Conservation (phyloP, 2,797 vertebrate species). For the Chrysocyon brachyurus region DNA sequence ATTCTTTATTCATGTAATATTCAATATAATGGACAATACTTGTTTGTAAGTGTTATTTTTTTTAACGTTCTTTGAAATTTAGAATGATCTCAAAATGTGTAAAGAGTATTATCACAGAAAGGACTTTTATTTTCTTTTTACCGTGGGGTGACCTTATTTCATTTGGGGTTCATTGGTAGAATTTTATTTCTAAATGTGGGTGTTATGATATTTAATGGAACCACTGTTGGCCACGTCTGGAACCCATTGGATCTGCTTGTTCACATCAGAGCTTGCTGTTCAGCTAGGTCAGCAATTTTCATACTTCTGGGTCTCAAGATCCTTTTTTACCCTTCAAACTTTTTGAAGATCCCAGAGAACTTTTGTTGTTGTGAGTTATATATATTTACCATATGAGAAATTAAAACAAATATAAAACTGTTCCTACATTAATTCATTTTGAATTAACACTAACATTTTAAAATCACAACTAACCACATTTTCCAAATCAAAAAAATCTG, state of each 20-base stretch:
- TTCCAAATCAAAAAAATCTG: background rate
- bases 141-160: background rate
- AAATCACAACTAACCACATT: slow-evolving; percentile 14
- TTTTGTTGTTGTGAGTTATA: background rate
- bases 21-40: background rate
- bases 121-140: background rate
- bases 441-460: slow-evolving; percentile 29
- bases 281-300: background rate
- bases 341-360: background rate
- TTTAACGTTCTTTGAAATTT: slow-evolving; percentile 29
- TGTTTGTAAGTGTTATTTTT: background rate
- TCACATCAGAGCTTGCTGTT: background rate
- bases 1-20: background rate
- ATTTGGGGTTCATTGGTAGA: slow-evolving; percentile 8
- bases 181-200: background rate
- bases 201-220: background rate
- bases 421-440: background rate
- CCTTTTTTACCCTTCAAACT: background rate
- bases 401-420: background rate
- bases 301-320: background rate
- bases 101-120: background rate
- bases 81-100: background rate
- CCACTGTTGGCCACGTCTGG: background rate
- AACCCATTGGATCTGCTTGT: background rate
- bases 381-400: slow-evolving; percentile 13